Percentiles rank a stretch among this genome's conserved stretches.
Evolutionary conservation across 2,113 vertebrate species (phyloP).

Genomic region (Forbesichthys papilliferus): DNA sequence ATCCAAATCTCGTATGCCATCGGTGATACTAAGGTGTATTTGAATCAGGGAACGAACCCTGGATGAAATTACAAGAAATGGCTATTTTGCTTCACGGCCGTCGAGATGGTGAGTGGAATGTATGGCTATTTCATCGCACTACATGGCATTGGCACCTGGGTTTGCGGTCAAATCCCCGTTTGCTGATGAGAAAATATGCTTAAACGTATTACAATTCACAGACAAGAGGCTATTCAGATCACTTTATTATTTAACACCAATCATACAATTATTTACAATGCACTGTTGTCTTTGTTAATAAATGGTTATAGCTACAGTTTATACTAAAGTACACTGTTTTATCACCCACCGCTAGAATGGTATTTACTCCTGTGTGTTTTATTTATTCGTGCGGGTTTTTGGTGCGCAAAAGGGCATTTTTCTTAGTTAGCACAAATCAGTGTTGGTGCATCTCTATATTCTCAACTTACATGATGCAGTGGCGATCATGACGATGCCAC

Average conservation of each 20-base stretch:
- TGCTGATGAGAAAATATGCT: conserved; percentile 48
- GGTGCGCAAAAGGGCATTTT: conserved; percentile 19
- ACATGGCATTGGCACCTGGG: conserved; percentile 29
- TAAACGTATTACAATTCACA: neutral
- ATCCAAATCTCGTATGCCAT: conserved; percentile 36
- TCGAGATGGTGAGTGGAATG: conserved; percentile 73
- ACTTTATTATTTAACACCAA: neutral
- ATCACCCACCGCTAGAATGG: neutral
- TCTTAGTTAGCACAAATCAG: conserved; percentile 7
- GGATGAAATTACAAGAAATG: conserved; percentile 59
- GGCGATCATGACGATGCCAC: conserved; percentile 36
- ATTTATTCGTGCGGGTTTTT: conserved; percentile 27
- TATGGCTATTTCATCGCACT: conserved; percentile 20
- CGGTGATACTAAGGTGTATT: conserved; percentile 40
- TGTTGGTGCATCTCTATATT: conserved; percentile 16
- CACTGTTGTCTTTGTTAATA: neutral
- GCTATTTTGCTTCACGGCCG: conserved; percentile 64
- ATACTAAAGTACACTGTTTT: neutral
- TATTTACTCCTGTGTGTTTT: conserved; percentile 19
- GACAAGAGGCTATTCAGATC: neutral
- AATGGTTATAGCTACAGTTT: neutral
- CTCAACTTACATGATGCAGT: conserved; percentile 22
- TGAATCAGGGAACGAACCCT: conserved; percentile 36
- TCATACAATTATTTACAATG: neutral
- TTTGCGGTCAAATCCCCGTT: conserved; percentile 14